Percentiles rank a stretch among this genome's conserved stretches.
These are phyloP conservation scores for Gadopsis bispinosus DNA, from an alignment of 2,797 vertebrate species.

Conservation along the genomic window DNA sequence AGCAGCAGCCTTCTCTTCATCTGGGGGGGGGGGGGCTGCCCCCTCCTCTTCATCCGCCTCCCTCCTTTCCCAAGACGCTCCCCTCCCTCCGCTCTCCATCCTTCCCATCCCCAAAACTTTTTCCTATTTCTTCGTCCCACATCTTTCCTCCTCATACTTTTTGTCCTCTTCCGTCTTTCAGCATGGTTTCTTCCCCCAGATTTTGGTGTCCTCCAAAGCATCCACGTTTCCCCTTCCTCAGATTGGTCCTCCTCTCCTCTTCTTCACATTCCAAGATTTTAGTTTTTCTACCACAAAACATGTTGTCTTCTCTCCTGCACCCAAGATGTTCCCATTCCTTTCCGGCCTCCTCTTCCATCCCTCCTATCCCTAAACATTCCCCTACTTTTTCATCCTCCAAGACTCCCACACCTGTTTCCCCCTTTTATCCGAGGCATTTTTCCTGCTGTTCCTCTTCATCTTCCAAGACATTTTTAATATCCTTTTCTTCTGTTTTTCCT, in stretches of 20 bases:
- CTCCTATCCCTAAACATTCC: no score
- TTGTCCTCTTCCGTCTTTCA: no score
- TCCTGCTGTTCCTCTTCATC: no score
- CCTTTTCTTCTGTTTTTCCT: no score
- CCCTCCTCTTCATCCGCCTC: conserved; percentile 31
- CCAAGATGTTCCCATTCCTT: background rate
- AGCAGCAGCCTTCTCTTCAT: conserved; percentile 70
- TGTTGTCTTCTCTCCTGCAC: no score
- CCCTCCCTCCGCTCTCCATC: conserved; percentile 9
- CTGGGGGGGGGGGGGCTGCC: conserved; percentile 47
- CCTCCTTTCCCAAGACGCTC: conserved; percentile 35
- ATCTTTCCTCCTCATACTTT: background rate
- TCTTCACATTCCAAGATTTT: background rate
- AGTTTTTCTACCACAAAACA: background rate
- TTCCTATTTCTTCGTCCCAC: background rate
- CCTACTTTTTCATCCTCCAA: background rate
- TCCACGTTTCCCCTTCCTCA: background rate
- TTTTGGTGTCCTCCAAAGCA: background rate
- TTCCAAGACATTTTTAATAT: no score
- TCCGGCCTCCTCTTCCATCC: background rate
- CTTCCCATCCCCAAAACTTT: conserved; percentile 30
- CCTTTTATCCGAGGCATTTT: no score
- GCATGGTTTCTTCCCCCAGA: no score
- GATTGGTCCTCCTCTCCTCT: background rate
- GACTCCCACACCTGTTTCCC: background rate